Conservation (phyloP, 2,888 invertebrate species). For the Agrilus cyanescens region DNA sequence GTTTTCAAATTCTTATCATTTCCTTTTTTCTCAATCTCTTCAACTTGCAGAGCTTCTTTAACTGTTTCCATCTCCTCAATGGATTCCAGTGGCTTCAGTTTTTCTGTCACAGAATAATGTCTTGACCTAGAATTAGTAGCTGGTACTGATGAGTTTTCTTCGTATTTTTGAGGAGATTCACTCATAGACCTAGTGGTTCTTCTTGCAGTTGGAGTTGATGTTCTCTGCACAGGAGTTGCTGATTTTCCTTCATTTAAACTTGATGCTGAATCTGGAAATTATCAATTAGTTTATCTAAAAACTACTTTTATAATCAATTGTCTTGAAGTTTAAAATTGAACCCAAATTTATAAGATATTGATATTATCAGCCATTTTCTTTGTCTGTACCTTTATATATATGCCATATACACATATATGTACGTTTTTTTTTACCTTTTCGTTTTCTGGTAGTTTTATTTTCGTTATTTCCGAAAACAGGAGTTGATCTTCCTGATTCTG, state of each 20-base stretch:
- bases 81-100: conserved; percentile 12
- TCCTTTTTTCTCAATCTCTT: conserved; percentile 2
- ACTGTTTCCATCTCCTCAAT: conserved; percentile 12
- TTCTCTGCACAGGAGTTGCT: background rate
- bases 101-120: conserved; percentile 15
- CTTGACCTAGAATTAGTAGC: conserved; percentile 9
- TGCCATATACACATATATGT: no score
- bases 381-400: no score
- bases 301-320: no score
- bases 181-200: conserved; percentile 13
- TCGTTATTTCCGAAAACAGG: conserved; percentile 5
- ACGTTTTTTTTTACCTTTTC: no score
- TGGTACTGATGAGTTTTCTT: conserved; percentile 3
- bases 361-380: no score
- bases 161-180: conserved; percentile 12
- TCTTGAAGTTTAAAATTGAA: no score
- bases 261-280: conserved; percentile 11
- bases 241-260: conserved; percentile 9
- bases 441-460: conserved; percentile 10
- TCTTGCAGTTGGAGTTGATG: conserved; percentile 4
- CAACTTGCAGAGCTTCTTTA: background rate
- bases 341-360: no score
- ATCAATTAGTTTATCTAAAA: no score
- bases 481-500: conserved; percentile 1
- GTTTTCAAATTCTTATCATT: background rate